A percentile compares a stretch with the other conserved stretches of the same genome.
These are phyloP conservation scores for Harpagifer antarcticus DNA, from an alignment of 2,797 vertebrate species.

Conservation along the genomic window DNA sequence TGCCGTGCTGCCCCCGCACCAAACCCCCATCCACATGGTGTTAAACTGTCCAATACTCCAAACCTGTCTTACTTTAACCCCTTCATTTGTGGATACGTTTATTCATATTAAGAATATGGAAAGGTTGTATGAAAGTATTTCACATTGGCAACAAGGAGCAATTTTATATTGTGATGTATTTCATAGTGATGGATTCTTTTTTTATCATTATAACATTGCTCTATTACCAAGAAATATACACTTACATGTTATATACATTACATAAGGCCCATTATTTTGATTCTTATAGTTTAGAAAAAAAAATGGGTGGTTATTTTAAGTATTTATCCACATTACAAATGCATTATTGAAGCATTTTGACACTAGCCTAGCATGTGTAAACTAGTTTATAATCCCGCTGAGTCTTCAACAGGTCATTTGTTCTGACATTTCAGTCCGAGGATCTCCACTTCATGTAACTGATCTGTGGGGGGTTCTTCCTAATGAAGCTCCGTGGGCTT, in stretches of 20 bases:
- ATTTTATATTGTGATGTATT: neutral
- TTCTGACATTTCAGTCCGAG: constrained; percentile 25
- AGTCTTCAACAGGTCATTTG: constrained; percentile 16
- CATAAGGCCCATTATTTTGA: neutral
- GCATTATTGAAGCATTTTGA: neutral
- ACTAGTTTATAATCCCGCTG: neutral
- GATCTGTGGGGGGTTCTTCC: constrained; percentile 45
- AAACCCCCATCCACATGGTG: constrained; percentile 48
- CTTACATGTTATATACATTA: neutral
- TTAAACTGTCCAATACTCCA: constrained; percentile 22
- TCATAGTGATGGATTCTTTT: no score
- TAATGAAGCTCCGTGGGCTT: constrained; percentile 41
- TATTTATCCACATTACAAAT: neutral
- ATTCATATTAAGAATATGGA: neutral
- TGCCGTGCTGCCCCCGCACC: constrained; percentile 62
- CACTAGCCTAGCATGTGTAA: neutral
- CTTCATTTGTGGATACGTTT: neutral
- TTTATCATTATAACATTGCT: no score
- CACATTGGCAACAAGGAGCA: neutral
- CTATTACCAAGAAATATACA: neutral
- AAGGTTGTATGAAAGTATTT: neutral
- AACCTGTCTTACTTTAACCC: constrained; percentile 29
- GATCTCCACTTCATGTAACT: constrained; percentile 11
- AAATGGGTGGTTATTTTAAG: neutral
- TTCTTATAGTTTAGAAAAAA: neutral